Evolutionary conservation across 1,140 invertebrate genomes (phyloP).

Genomic region (Drosophila biarmipes): DNA sequence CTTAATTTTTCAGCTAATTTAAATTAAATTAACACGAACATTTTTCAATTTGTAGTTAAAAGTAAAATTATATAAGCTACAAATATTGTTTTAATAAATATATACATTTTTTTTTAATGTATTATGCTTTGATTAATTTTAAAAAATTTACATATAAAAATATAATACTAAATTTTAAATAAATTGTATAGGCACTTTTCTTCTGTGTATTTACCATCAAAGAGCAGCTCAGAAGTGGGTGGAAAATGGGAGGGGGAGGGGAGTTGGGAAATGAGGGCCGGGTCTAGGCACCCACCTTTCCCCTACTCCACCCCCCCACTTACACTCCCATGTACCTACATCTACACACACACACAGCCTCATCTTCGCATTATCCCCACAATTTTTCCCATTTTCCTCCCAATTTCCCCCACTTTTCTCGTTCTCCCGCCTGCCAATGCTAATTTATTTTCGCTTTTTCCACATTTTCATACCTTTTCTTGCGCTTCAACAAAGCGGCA

Average conservation of each 20-base stretch:
- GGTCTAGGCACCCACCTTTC: not conserved
- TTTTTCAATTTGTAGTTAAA: no score
- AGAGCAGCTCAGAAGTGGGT: slow-evolving; percentile 7
- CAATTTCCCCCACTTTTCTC: slow-evolving; percentile 27
- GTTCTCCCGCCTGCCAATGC: slow-evolving; percentile 36
- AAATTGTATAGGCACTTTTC: not conserved
- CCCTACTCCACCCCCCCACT: not conserved
- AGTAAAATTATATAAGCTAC: no score
- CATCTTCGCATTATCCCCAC: not conserved
- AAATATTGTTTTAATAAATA: no score
- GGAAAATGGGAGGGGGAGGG: not conserved
- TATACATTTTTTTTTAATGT: no score
- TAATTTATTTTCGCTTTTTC: slow-evolving; percentile 59
- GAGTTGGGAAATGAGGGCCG: not conserved
- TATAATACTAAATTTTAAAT: not conserved
- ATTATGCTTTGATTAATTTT: no score
- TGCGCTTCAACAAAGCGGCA: slow-evolving; percentile 14
- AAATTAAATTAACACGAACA: no score
- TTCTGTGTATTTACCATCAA: not conserved
- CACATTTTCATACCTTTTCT: slow-evolving; percentile 31
- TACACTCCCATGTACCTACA: not conserved
- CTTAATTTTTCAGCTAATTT: no score
- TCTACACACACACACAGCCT: not conserved
- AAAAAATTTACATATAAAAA: no score
- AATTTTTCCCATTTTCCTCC: slow-evolving; percentile 4